Evolutionary conservation across 2,113 vertebrate genomes (phyloP), one percentile per base, ranked within the genome.

Genomic region (Microcebus lehilahytsara): DNA sequence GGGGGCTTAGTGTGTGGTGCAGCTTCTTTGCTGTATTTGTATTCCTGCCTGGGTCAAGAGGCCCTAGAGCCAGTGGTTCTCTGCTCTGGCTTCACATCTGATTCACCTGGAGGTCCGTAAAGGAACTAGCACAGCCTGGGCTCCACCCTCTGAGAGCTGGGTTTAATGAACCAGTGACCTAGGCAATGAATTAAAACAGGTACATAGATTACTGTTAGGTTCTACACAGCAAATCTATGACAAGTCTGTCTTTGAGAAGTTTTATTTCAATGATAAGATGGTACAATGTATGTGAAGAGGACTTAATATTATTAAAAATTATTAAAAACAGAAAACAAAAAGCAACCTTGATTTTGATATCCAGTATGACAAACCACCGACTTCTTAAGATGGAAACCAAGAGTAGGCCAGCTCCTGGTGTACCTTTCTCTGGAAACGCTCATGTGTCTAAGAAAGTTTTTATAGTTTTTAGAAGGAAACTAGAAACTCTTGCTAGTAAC

Each of bases 321-420:
- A 81, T 74, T 51, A 87, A 56, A 94, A 78, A 93, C 34, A 42
- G 58, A 92, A 89, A 83, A 60, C 30, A 46, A 86, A 85, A 87
- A 37, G 2, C n/a, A 89, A 77, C n/a, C 30, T 67, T 78, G 37
- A 49, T 88, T 85, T 87, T 60, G 74, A 46, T 95, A 66, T 79
- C 56, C 93, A 93, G 67, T 77, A 22, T 56, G 40, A 60, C 27
- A 74, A 53, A 62, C 12, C 3, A 56, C 13, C n/a, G 72, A 10
- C 23, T 86, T 86, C 23, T 84, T 89, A 37, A 53, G 40, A 32
- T 66, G 34, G 67, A 90, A 93, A 86, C 7, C 60, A n/a, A 37
- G 10, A 53, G 34, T n/a, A 46, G 56, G 17, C 23, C 9, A 49
- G 8, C 34, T 74, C 34, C 5, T 17, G 20, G 19, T 46, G 3